These are phyloP conservation scores for Loris lydekkerianus DNA, from an alignment of 2,797 vertebrate species.

Conservation along the genomic window DNA sequence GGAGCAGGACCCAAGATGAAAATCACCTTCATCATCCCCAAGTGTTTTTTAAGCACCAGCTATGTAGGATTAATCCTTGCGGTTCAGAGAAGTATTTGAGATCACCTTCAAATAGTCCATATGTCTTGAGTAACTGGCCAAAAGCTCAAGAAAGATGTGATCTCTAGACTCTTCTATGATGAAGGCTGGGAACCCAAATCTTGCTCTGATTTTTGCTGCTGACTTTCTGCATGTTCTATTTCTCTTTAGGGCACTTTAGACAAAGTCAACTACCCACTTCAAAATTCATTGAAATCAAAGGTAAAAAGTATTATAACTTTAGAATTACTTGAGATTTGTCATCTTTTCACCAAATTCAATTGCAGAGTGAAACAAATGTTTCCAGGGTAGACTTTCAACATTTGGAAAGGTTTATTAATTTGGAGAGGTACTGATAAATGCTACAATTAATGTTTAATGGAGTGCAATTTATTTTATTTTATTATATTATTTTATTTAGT, in stretches of 20 bases:
- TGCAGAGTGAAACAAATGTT: not conserved
- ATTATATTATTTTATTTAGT: no score
- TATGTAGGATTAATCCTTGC: not conserved
- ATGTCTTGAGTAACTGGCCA: not conserved
- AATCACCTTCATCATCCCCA: not conserved
- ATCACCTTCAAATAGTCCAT: not conserved
- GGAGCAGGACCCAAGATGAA: not conserved
- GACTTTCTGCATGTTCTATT: not conserved
- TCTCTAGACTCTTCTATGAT: not conserved
- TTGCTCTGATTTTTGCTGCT: not conserved
- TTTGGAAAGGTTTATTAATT: not conserved
- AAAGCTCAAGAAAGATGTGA: not conserved
- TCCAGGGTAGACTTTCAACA: not conserved
- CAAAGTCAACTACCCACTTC: not conserved
- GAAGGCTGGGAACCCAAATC: not conserved
- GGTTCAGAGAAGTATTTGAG: not conserved
- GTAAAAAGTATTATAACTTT: not conserved
- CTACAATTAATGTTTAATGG: not conserved
- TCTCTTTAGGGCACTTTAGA: not conserved
- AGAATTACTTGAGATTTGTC: not conserved
- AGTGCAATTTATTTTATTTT: not conserved
- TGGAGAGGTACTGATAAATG: not conserved
- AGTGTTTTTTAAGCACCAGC: not conserved
- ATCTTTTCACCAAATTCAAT: slow-evolving; percentile 43
- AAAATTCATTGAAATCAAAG: not conserved